Conservation (phyloP, 2,113 vertebrate genomes). For the Rhodinocichla rosea region DNA sequence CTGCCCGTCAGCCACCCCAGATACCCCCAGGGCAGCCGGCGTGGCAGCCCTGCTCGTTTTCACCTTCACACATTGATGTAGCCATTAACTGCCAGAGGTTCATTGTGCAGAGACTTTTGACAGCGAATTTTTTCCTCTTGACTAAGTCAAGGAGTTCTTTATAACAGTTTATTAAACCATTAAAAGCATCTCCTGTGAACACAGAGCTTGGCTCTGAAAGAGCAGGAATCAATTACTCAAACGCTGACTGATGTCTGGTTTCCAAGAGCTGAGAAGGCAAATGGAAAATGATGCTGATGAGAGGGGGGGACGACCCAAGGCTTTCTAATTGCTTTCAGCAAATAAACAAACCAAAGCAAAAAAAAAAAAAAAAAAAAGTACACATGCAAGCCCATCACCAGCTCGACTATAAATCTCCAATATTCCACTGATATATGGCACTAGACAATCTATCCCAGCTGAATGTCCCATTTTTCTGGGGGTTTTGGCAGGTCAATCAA, state of each 20-base stretch:
- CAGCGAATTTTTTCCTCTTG: constrained; percentile 48
- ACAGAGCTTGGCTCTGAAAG: constrained; percentile 61
- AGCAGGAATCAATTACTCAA: constrained; percentile 65
- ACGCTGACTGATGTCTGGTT: constrained; percentile 23
- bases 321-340: constrained; percentile 57
- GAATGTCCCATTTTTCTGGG: background rate
- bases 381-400: background rate
- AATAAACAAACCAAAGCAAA: background rate
- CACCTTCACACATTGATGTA: background rate
- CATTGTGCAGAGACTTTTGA: constrained; percentile 40
- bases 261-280: constrained; percentile 45
- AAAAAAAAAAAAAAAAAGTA: background rate
- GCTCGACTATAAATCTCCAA: background rate
- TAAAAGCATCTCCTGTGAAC: constrained; percentile 66
- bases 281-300: constrained; percentile 14
- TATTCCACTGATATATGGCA: background rate
- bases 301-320: constrained; percentile 9
- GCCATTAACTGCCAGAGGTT: constrained; percentile 36
- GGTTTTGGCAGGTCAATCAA: background rate
- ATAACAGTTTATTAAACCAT: constrained; percentile 74
- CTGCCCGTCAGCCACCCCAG: background rate
- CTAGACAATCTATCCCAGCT: background rate
- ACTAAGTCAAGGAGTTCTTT: constrained; percentile 68
- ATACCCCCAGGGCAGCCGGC: background rate
- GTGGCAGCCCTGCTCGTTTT: background rate